Conservation (phyloP, 2,888 invertebrate species). For the Mechanitis messenoides region DNA sequence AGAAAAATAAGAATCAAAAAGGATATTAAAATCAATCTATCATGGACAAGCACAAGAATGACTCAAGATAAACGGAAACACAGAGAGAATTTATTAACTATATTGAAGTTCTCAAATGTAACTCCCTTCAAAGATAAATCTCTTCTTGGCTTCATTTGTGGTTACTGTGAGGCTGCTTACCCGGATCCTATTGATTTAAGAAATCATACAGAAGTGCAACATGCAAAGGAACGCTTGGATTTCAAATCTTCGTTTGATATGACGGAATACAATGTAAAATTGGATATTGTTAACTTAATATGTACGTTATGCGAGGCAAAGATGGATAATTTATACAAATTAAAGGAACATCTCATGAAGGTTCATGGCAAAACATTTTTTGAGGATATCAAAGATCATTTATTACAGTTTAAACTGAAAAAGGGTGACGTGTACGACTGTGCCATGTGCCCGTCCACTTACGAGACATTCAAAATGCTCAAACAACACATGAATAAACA, state of each 20-base stretch:
- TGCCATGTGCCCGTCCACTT: conserved; percentile 52
- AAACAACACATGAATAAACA: conserved; percentile 68
- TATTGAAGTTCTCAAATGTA: conserved; percentile 55
- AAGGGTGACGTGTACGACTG: conserved; percentile 58
- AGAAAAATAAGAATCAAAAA: conserved; percentile 38
- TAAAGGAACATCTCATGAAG: conserved; percentile 53
- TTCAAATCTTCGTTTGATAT: conserved; percentile 49
- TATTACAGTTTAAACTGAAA: conserved; percentile 58
- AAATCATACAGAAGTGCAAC: conserved; percentile 38
- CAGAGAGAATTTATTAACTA: conserved; percentile 48
- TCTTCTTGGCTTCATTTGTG: conserved; percentile 52
- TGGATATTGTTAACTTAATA: conserved; percentile 46
- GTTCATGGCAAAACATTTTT: conserved; percentile 44
- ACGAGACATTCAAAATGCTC: conserved; percentile 66
- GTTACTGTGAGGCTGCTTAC: conserved; percentile 50
- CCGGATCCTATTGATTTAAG: conserved; percentile 54
- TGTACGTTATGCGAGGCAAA: conserved; percentile 47
- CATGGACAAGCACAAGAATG: conserved; percentile 35
- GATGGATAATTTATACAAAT: conserved; percentile 37
- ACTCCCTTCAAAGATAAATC: conserved; percentile 58
- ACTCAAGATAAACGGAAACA: conserved; percentile 49
- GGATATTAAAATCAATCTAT: conserved; percentile 37
- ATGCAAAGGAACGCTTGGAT: conserved; percentile 43
- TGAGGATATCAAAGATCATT: conserved; percentile 57
- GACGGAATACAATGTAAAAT: conserved; percentile 49